A percentile compares a stretch with the other conserved stretches of the same genome.
These are phyloP conservation scores for Prorops nasuta DNA, from an alignment of 1,140 invertebrate species.

Conservation along the genomic window DNA sequence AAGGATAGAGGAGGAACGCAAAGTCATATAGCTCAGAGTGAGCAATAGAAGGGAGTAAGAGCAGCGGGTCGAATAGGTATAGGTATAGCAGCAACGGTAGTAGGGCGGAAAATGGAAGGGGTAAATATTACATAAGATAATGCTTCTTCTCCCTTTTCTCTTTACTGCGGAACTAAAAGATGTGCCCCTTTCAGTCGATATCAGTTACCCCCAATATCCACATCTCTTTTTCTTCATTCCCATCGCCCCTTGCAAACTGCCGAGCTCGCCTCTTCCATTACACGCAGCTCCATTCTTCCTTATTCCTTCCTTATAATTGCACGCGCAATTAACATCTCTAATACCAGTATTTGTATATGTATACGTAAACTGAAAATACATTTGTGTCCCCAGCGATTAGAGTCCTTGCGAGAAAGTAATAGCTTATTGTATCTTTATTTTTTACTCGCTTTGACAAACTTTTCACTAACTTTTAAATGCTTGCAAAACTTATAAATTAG, in stretches of 20 bases:
- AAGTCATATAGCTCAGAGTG: background rate
- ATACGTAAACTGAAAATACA: no score
- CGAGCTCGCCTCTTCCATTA: no score
- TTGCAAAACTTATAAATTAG: no score
- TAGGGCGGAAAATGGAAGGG: conserved; percentile 22
- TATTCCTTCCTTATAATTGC: no score
- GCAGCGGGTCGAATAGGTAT: conserved; percentile 1
- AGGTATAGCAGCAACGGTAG: background rate
- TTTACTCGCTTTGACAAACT: no score
- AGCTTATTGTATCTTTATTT: no score
- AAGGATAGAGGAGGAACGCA: background rate
- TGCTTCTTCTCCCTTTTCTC: conserved; percentile 35
- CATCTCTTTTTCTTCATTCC: background rate
- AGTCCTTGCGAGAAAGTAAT: no score
- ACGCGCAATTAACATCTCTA: no score
- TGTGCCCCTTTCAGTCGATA: conserved; percentile 40
- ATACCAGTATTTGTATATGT: no score
- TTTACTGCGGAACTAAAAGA: conserved; percentile 26
- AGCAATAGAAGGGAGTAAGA: background rate
- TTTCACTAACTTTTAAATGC: no score
- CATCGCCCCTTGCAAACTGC: background rate
- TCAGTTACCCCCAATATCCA: conserved; percentile 39
- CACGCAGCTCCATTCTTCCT: no score
- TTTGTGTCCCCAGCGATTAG: no score
- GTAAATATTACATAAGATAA: conserved; percentile 50